A percentile compares a stretch with the other conserved stretches of the same genome.
These are phyloP conservation scores for Limnephilus auricula DNA, from an alignment of 2,888 invertebrate species.

Conservation along the genomic window DNA sequence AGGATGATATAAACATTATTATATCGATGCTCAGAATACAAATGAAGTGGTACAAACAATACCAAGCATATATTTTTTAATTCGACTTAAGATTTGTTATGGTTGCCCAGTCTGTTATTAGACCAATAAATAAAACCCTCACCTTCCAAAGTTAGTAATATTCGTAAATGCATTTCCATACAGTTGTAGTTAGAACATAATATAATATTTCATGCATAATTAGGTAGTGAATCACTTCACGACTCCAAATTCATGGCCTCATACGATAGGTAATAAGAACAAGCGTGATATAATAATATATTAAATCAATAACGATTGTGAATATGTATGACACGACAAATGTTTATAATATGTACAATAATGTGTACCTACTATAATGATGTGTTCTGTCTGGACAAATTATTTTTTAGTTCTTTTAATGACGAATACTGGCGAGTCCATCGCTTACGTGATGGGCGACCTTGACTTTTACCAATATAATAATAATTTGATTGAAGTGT, in stretches of 20 bases:
- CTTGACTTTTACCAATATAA: conserved; percentile 28
- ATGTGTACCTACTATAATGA: background rate
- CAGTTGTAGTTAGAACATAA: background rate
- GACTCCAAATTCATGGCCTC: background rate
- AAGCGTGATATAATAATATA: background rate
- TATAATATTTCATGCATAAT: background rate
- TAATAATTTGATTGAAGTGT: conserved; percentile 33
- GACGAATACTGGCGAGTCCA: background rate
- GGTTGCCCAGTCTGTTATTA: background rate
- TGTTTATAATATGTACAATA: background rate
- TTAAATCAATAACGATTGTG: background rate
- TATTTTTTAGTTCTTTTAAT: background rate
- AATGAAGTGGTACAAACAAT: too few relatives aligned
- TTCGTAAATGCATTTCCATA: background rate
- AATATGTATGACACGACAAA: background rate
- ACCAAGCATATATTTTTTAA: background rate
- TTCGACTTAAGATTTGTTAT: background rate
- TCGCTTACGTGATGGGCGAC: background rate
- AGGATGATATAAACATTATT: too few relatives aligned
- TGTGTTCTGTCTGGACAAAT: background rate
- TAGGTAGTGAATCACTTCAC: background rate
- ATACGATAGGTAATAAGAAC: background rate
- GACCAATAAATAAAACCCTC: background rate
- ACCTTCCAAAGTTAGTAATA: background rate
- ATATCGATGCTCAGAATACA: too few relatives aligned